Percentiles rank a stretch among this genome's conserved stretches.
phyloP scores from a whole-genome alignment of 2,888 invertebrate species.

The Oscheius onirici region DNA sequence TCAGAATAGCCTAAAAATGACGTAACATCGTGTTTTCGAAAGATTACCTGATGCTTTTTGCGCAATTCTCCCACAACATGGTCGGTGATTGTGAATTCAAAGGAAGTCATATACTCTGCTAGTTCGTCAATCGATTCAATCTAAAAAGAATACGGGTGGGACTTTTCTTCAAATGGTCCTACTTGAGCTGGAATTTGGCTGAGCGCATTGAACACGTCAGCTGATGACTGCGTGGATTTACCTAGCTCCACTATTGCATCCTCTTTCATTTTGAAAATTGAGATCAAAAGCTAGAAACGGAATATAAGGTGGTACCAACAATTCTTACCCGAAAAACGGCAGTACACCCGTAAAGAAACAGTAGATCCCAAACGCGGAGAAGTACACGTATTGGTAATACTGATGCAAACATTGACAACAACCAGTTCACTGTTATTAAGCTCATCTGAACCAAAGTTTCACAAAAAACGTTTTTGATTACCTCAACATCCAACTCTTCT shows the following conservation, averaged over 20 bases:
- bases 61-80: slow-evolving; percentile 61
- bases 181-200: slow-evolving; percentile 84
- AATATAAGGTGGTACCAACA: neutral
- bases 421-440: slow-evolving; percentile 95
- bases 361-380: slow-evolving; percentile 92
- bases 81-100: slow-evolving; percentile 69
- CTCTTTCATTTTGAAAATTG: slow-evolving; percentile 76
- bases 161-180: neutral
- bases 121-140: slow-evolving; percentile 59
- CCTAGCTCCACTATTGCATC: slow-evolving; percentile 84
- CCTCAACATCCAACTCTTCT: slow-evolving; percentile 52
- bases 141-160: slow-evolving; percentile 28
- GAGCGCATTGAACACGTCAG: slow-evolving; percentile 95
- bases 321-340: slow-evolving; percentile 81
- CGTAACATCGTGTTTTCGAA: neutral
- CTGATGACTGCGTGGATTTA: slow-evolving; percentile 79
- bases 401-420: slow-evolving; percentile 93
- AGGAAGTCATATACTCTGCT: slow-evolving; percentile 68
- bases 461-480: slow-evolving; percentile 9
- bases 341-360: slow-evolving; percentile 93
- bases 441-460: slow-evolving; percentile 77
- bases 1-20: slow-evolving; percentile 82
- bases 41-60: slow-evolving; percentile 37
- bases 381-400: slow-evolving; percentile 95
- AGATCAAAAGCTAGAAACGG: slow-evolving; percentile 59